Evolutionary conservation across 2,797 vertebrate genomes (phyloP).

Genomic region (Pitangus sulphuratus): DNA sequence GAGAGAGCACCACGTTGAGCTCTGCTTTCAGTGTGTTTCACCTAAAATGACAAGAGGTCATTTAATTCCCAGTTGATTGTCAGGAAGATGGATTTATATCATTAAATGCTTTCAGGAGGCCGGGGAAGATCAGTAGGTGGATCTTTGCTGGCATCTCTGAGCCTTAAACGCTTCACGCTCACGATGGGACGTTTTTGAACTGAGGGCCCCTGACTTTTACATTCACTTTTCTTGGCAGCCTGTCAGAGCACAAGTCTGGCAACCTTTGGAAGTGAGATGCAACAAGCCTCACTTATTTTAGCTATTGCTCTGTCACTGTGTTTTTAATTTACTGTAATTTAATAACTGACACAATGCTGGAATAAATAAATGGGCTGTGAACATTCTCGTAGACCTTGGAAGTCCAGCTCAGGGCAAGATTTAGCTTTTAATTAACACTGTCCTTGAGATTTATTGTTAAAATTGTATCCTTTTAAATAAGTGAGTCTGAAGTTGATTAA

Average conservation of each 20-base stretch:
- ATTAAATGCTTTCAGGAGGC: background rate
- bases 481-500: conserved; percentile 39
- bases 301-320: conserved; percentile 57
- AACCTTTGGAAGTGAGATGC: conserved; percentile 55
- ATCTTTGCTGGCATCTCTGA: background rate
- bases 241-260: conserved; percentile 42
- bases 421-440: conserved; percentile 59
- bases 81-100: background rate
- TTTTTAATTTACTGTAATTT: conserved; percentile 64
- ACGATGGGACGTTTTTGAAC: background rate
- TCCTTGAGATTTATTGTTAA: conserved; percentile 50
- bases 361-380: conserved; percentile 61
- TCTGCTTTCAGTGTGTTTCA: background rate
- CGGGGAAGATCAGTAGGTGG: background rate
- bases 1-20: background rate
- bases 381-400: conserved; percentile 32
- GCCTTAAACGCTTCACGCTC: background rate
- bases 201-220: conserved; percentile 1
- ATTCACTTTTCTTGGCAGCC: conserved; percentile 51
- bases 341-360: conserved; percentile 53
- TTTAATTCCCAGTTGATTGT: background rate
- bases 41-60: background rate
- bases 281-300: conserved; percentile 29
- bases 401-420: conserved; percentile 36
- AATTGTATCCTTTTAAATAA: conserved; percentile 38